Evolutionary conservation across 2,113 vertebrate genomes (phyloP).

Genomic region (Alouatta palliata): DNA sequence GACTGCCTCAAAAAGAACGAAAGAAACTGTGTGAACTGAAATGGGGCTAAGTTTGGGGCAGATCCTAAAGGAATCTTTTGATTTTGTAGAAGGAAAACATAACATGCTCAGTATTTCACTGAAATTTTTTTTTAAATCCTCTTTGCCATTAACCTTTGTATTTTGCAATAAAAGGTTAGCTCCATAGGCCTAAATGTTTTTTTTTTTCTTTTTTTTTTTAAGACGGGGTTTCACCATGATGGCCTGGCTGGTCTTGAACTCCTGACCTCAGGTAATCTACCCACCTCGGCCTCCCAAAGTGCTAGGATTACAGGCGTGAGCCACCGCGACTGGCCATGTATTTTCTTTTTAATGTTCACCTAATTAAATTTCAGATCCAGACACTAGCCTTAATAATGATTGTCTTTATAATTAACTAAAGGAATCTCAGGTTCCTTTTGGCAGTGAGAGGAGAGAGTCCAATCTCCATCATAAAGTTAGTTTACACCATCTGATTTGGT

Average conservation of each 20-base stretch:
- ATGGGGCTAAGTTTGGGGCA: background rate
- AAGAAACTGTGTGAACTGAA: background rate
- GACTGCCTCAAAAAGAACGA: no score
- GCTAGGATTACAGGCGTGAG: no score
- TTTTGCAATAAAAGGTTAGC: background rate
- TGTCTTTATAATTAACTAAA: constrained; percentile 10
- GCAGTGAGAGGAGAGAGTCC: background rate
- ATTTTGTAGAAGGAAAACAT: background rate
- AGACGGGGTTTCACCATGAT: no score
- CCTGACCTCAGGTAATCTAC: no score
- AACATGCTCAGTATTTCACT: background rate
- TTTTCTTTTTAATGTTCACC: background rate
- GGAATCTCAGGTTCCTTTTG: background rate
- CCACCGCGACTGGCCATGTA: background rate
- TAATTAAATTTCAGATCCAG: background rate
- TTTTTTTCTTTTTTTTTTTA: background rate
- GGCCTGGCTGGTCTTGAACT: no score
- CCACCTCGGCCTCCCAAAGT: no score
- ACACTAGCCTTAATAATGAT: background rate
- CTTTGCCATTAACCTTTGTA: background rate
- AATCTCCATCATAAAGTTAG: background rate
- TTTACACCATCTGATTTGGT: background rate
- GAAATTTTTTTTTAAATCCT: background rate
- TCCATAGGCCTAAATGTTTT: background rate
- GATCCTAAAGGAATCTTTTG: background rate